These are phyloP conservation scores for Drosophila sulfurigaster DNA, from an alignment of 1,140 invertebrate genomes.

Conservation along the genomic window DNA sequence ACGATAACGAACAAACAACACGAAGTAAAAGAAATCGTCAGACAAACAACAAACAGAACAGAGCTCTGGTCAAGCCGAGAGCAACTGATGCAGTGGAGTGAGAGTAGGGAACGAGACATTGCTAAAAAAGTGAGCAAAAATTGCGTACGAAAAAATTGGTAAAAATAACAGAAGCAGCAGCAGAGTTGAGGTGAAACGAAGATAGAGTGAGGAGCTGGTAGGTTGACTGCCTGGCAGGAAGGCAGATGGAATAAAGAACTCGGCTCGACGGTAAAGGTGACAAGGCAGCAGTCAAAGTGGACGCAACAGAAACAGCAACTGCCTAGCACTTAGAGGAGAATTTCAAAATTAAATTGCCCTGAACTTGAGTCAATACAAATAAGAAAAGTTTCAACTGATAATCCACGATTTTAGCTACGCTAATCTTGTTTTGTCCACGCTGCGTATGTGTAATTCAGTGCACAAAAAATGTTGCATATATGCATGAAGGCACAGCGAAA, in stretches of 20 bases:
- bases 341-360: no score
- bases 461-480: constrained; percentile 7
- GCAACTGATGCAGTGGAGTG: background rate
- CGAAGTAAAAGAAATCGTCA: constrained; percentile 58
- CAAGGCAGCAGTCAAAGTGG: constrained; percentile 17
- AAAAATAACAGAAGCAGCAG: constrained; percentile 52
- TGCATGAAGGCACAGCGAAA: background rate
- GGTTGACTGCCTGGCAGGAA: background rate
- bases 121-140: constrained; percentile 49
- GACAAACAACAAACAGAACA: constrained; percentile 70
- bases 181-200: background rate
- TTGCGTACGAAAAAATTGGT: constrained; percentile 50
- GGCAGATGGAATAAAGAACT: constrained; percentile 1
- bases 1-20: constrained; percentile 53
- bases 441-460: background rate
- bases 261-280: constrained; percentile 21
- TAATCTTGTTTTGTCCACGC: background rate
- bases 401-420: no score
- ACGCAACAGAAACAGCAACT: no score
- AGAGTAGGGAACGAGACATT: background rate
- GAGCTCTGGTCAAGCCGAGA: constrained; percentile 8
- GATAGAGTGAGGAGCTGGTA: background rate
- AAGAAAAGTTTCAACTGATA: no score
- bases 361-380: no score
- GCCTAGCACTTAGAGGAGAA: no score